Base-by-base conservation (phyloP, 2,888 invertebrate species). In the Coelopa pilipes region DNA sequence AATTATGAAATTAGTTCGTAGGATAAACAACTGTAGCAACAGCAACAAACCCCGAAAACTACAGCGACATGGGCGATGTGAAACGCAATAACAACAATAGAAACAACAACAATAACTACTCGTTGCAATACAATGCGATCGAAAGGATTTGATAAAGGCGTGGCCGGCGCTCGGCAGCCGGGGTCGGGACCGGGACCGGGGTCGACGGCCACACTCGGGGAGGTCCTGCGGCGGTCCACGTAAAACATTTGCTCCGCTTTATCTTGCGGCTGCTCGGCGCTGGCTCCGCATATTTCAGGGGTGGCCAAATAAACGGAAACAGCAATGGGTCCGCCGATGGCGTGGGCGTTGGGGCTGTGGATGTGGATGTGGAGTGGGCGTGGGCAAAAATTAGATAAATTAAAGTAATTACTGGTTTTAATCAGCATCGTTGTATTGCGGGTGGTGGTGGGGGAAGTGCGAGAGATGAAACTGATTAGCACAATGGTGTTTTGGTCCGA, bases 71-170 rank as follows among this genome's bases (percentile, higher is more conserved):
- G 19, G 34, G 7, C 34, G n/a, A n/a, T n/a, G n/a, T n/a, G n/a
- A n/a, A n/a, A n/a, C n/a, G n/a, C n/a, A n/a, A n/a, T n/a, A 34
- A 34, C 34, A 34, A 34, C 34, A 34, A 34, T 34, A 34, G 7
- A 4, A 34, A 34, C 7, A 34, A 34, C 34, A 7, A 34, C 7
- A 34, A n/a, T n/a, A n/a, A n/a, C n/a, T n/a, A n/a, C n/a, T n/a
- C n/a, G n/a, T n/a, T n/a, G 34, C 34, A 34, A 34, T 34, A 66
- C 15, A 17, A 49, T 15, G 50, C 66, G 21, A 50, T 50, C 24
- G 50, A 49, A 66, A 66, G 49, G 15, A 66, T 66, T 66, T 50
- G 50, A 66, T 66, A 66, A 66, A 24, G 66, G 66, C 66, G 66
- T 66, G 50, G 49, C 21, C 15, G 66, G 2, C 1, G 19, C 24